These are phyloP conservation scores for Trematomus loennbergii DNA, from an alignment of 2,113 vertebrate genomes.

Conservation along the genomic window DNA sequence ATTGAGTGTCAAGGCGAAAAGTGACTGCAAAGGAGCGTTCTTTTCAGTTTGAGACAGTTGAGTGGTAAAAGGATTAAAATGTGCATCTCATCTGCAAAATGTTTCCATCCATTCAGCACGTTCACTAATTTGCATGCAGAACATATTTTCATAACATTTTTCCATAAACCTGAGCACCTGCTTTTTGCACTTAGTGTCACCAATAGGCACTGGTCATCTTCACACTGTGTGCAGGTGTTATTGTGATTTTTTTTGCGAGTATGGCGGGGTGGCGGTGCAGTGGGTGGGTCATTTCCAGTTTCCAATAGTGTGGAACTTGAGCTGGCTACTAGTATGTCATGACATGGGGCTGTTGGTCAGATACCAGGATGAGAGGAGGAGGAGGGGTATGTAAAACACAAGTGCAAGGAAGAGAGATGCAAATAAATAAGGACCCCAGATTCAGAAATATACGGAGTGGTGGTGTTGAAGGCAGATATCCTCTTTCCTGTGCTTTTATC, in stretches of 20 bases:
- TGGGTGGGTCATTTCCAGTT: conserved; percentile 68
- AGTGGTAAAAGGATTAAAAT: conserved; percentile 25
- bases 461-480: conserved; percentile 5
- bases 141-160: conserved; percentile 69
- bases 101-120: conserved; percentile 57
- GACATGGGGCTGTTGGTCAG: conserved; percentile 24
- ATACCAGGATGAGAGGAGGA: background rate
- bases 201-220: background rate
- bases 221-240: conserved; percentile 27
- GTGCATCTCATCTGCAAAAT: conserved; percentile 23
- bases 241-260: conserved; percentile 32
- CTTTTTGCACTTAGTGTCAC: conserved; percentile 29
- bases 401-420: background rate
- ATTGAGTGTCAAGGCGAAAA: conserved; percentile 6
- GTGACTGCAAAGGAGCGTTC: background rate
- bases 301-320: conserved; percentile 70
- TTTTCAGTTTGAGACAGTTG: conserved; percentile 18
- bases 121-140: conserved; percentile 70
- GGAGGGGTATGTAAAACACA: background rate
- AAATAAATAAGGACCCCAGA: background rate
- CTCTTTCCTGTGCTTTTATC: background rate
- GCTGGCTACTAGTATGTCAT: conserved; percentile 59
- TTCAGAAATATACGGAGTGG: background rate
- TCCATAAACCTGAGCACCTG: conserved; percentile 54
- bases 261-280: conserved; percentile 37